A percentile compares a stretch with the other conserved stretches of the same genome.
Evolutionary conservation across 2,113 vertebrate species (phyloP).

Genomic region (Redunca redunca): DNA sequence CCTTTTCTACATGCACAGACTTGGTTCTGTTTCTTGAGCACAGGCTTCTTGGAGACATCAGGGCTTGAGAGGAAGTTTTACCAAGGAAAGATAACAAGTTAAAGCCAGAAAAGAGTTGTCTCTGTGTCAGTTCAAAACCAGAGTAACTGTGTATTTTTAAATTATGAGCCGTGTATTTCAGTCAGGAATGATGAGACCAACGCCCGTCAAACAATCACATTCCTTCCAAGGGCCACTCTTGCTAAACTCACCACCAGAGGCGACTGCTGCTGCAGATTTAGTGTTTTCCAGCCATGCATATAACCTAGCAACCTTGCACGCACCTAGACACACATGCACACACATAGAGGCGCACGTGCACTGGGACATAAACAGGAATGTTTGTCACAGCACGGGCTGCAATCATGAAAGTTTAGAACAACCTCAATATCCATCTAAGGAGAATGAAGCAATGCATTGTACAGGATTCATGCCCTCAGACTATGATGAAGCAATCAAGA

Average conservation of each 20-base stretch:
- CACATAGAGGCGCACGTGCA: accelerated
- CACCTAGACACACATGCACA: accelerated
- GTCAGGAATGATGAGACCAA: not conserved
- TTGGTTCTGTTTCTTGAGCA: not conserved
- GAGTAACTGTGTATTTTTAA: not conserved
- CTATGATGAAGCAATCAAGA: not conserved
- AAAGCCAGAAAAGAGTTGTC: not conserved
- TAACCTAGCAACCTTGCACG: not conserved
- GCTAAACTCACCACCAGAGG: not conserved
- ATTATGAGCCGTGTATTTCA: not conserved
- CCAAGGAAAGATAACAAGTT: not conserved
- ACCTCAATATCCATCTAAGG: not conserved
- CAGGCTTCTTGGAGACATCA: not conserved
- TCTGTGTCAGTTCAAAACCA: not conserved
- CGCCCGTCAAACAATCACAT: not conserved
- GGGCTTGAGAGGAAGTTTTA: not conserved
- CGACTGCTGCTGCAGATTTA: not conserved
- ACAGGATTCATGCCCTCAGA: not conserved
- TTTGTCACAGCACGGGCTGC: not conserved
- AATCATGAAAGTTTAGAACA: not conserved
- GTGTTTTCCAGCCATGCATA: not conserved
- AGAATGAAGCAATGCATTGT: not conserved
- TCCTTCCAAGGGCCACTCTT: not conserved
- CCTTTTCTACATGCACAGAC: not conserved
- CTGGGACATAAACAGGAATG: not conserved